Base-by-base conservation (phyloP, 2,113 vertebrate species). In the cat (Felis catus) region DNA sequence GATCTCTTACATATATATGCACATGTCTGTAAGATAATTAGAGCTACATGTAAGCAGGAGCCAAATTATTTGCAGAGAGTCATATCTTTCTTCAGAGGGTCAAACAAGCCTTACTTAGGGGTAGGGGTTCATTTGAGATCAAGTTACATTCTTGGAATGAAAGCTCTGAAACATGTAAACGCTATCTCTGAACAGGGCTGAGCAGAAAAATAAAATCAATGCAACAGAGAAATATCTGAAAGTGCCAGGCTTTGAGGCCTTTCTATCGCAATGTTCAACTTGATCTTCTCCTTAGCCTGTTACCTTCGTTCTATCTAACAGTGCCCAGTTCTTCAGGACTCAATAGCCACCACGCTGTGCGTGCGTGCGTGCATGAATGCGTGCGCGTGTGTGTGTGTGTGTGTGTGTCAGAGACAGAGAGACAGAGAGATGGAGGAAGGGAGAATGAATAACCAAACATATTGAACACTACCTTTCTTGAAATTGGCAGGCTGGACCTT, bases 81-180 rank as follows among this genome's bases (percentile, higher is more conserved):
- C 51, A 83, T 4, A 53, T 76, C 68, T 83, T 91, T 89, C 68
- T 79, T 82, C 36, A 73, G 63, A 86, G n/a, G 51, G 78, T 95
- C 82, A 96, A 71, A 68, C n/a, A 73, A 87, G 45, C 58, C 74
- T 94, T 90, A 53, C 15, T 55, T 25, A 58, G 33, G 66, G 19
- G 2, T 27, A 83, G 33, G 96, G 68, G 78, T 15, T 82, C 66
- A 81, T 87, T 76, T 14, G 48, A 53, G 29, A 93, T 90, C 33
- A 78, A 93, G 91, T 41, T 92, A 74, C 8, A 78, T 7, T 8
- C 39, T 71, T 55, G 66, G 51, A 95, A 81, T 80, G 12, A 96
- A 94, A 97, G 41, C 51, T 85, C 45, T 66, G 33, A 90, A 55
- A 86, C 83, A 97, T 80, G 19, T 25, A 95, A 94, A 80, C 53